Conservation (phyloP, 2,113 vertebrate genomes). For the Siniperca knerii region DNA sequence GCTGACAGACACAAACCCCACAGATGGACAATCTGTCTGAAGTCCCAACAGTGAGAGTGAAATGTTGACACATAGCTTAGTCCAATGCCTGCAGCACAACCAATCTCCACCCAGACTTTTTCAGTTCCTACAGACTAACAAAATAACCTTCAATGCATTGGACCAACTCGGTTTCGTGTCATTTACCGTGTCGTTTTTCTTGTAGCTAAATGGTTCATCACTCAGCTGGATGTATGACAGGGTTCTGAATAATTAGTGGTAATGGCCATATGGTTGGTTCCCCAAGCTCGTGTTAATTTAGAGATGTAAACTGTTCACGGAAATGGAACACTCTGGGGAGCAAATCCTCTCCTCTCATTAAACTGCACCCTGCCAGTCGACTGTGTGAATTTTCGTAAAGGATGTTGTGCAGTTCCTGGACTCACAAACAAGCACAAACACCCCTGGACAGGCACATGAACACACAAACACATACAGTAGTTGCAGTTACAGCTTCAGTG, state of each 20-base stretch:
- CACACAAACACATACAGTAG: background rate
- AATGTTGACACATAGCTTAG: slow-evolving; percentile 66
- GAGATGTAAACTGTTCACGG: slow-evolving; percentile 43
- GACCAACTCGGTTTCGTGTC: slow-evolving; percentile 16
- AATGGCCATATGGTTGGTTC: slow-evolving; percentile 69
- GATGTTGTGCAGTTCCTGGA: background rate
- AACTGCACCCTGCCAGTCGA: slow-evolving; percentile 19
- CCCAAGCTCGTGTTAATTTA: slow-evolving; percentile 50
- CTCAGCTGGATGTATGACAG: slow-evolving; percentile 61
- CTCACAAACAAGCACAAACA: slow-evolving; percentile 28
- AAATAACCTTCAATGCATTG: background rate
- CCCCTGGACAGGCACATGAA: slow-evolving; percentile 3
- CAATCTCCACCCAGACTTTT: slow-evolving; percentile 15
- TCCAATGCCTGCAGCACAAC: slow-evolving; percentile 34
- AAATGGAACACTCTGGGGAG: slow-evolving; percentile 42
- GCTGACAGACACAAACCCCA: slow-evolving; percentile 59
- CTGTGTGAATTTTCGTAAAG: background rate
- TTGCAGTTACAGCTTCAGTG: background rate
- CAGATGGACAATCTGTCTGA: slow-evolving; percentile 72
- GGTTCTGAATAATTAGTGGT: slow-evolving; percentile 68
- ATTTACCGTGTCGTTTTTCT: slow-evolving; percentile 25
- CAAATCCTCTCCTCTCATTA: slow-evolving; percentile 46
- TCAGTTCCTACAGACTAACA: slow-evolving; percentile 6
- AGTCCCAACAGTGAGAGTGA: slow-evolving; percentile 38
- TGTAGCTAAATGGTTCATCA: slow-evolving; percentile 50